Percentiles rank a stretch among this genome's conserved stretches.
These are phyloP conservation scores for Gastrophryne carolinensis DNA, from an alignment of 2,797 vertebrate species.

Conservation along the genomic window DNA sequence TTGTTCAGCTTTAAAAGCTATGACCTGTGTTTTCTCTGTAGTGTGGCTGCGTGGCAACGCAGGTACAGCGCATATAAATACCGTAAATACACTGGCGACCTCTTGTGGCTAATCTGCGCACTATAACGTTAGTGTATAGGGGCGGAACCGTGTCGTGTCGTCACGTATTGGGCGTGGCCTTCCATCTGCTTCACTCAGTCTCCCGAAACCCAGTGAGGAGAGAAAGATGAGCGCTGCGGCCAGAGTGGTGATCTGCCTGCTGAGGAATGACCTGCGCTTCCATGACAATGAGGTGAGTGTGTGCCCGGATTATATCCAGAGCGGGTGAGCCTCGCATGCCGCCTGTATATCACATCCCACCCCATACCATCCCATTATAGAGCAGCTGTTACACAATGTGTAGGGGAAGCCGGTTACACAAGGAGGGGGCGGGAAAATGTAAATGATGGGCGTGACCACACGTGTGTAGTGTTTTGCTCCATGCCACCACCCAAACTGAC, in stretches of 20 bases:
- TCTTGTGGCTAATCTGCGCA: not conserved
- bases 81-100: not conserved
- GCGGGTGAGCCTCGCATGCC: too few species aligned
- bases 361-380: too few species aligned
- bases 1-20: too few species aligned
- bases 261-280: conserved; percentile 73
- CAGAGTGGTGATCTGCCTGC: conserved; percentile 67
- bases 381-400: not conserved
- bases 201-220: not conserved
- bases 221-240: conserved; percentile 16
- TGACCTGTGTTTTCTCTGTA: too few species aligned
- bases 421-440: too few species aligned
- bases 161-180: not conserved
- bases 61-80: too few species aligned
- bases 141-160: not conserved
- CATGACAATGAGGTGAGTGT: conserved; percentile 45
- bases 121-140: not conserved
- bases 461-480: too few species aligned
- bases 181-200: not conserved
- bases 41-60: too few species aligned
- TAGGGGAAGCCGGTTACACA: not conserved
- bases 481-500: too few species aligned
- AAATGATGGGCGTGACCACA: too few species aligned
- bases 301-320: too few species aligned
- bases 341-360: too few species aligned